Percentiles rank a stretch among this genome's conserved stretches.
Evolutionary conservation across 2,797 vertebrate species (phyloP).

Genomic region (Chrosomus eos): DNA sequence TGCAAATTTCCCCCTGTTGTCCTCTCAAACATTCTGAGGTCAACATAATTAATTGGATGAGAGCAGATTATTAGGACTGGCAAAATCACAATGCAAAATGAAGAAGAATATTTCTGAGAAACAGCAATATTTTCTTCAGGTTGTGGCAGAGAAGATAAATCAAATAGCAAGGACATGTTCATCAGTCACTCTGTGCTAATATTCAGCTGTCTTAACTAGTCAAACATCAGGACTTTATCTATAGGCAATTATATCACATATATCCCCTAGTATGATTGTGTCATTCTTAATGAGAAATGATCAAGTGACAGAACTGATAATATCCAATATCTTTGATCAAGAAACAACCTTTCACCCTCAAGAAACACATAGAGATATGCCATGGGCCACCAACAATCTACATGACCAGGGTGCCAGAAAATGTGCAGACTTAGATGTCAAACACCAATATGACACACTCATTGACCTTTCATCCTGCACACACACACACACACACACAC

Average conservation of each 20-base stretch:
- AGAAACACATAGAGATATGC: constrained; percentile 42
- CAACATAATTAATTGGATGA: neutral
- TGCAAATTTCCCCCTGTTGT: neutral
- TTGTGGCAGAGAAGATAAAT: neutral
- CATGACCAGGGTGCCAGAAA: neutral
- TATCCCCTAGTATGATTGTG: neutral
- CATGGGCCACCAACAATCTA: neutral
- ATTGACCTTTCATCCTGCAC: constrained; percentile 44
- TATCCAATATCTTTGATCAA: constrained; percentile 1
- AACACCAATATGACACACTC: constrained; percentile 25
- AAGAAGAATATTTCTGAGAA: neutral
- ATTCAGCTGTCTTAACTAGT: neutral
- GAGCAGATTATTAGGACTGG: neutral
- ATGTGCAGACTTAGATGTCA: constrained; percentile 34
- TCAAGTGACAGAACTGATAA: neutral
- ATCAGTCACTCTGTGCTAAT: neutral
- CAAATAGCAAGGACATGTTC: neutral
- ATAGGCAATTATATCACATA: neutral
- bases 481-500: neutral
- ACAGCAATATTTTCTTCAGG: neutral
- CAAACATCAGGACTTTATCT: neutral
- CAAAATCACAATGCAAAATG: neutral
- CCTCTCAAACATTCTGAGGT: neutral
- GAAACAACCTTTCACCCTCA: constrained; percentile 9
- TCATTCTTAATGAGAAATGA: neutral